Conservation (phyloP, 2,888 invertebrate species). For the Corythucha ciliata region DNA sequence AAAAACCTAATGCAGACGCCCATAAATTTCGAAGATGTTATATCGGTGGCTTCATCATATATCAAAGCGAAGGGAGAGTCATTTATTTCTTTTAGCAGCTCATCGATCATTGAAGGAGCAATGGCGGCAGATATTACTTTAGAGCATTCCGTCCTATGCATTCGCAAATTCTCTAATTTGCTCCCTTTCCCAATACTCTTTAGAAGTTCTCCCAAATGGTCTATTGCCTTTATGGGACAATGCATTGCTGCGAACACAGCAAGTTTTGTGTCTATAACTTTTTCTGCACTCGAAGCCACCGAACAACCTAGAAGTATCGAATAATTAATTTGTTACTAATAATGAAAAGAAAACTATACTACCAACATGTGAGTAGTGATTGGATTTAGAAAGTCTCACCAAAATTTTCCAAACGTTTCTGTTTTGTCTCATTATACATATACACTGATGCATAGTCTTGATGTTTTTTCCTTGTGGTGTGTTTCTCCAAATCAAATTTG, state of each 20-base stretch:
- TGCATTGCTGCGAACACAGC: neutral
- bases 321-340: too few species aligned
- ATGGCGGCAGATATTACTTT: neutral
- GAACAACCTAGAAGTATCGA: too few species aligned
- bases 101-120: neutral
- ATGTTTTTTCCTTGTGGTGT: neutral
- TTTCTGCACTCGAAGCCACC: too few species aligned
- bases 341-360: too few species aligned
- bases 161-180: neutral
- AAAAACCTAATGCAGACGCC: neutral
- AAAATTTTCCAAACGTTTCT: too few species aligned
- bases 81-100: neutral
- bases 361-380: too few species aligned
- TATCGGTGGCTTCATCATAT: neutral
- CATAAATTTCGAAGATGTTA: neutral
- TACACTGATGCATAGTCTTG: neutral
- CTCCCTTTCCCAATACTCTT: neutral
- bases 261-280: too few species aligned
- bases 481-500: neutral
- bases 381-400: too few species aligned
- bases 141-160: neutral
- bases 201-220: neutral
- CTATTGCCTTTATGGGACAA: neutral
- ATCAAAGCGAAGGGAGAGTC: neutral
- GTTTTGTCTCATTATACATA: too few species aligned